A percentile compares a stretch with the other conserved stretches of the same genome.
These are phyloP conservation scores for Gymnobelideus leadbeateri DNA, from an alignment of 2,113 vertebrate species.

Conservation along the genomic window DNA sequence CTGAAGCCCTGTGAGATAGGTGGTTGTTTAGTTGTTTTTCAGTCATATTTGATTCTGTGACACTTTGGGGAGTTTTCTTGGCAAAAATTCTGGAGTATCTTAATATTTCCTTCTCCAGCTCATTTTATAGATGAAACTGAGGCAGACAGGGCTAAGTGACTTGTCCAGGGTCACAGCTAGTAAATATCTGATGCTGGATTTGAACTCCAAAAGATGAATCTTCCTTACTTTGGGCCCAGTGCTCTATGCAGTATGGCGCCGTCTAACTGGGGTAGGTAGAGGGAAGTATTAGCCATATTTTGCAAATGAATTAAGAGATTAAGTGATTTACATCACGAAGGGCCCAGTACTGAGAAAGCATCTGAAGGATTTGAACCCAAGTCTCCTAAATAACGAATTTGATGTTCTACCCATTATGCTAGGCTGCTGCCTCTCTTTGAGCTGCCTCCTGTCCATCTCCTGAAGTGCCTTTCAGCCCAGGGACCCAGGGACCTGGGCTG, in stretches of 20 bases:
- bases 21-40: neutral
- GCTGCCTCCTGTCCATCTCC: neutral
- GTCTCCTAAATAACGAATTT: neutral
- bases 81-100: neutral
- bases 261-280: neutral
- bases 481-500: neutral
- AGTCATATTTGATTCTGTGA: neutral
- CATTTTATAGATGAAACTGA: neutral
- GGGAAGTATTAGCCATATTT: neutral
- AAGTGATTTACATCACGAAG: neutral
- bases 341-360: neutral
- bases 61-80: neutral
- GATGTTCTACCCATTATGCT: neutral
- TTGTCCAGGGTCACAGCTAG: neutral
- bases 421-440: neutral
- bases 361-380: neutral
- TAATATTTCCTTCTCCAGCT: neutral
- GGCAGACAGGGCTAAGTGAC: neutral
- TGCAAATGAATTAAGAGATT: neutral
- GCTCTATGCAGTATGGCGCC: neutral
- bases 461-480: neutral
- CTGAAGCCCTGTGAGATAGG: neutral
- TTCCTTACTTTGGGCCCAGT: too few relatives aligned
- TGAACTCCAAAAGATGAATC: neutral
- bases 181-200: neutral